Percentiles rank a stretch among this genome's conserved stretches.
Evolutionary conservation across 92 coral and sea anemone species (phyloP).

Genomic region (Micromussa lordhowensis): DNA sequence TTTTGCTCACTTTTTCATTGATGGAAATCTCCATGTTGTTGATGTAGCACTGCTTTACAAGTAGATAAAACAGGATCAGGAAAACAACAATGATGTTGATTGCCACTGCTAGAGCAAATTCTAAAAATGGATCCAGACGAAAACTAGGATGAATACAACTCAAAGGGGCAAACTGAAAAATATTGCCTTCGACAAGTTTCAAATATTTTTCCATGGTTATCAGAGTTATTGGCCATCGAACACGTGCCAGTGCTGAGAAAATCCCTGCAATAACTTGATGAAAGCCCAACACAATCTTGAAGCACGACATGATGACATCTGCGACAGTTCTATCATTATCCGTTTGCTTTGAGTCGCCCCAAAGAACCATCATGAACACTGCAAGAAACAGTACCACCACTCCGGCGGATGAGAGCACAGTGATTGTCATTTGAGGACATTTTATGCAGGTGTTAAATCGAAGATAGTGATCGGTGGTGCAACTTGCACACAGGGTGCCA

Average conservation of each 20-base stretch:
- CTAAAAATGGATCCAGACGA: not conserved
- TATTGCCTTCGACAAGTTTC: constrained; percentile 37
- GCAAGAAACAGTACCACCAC: constrained; percentile 28
- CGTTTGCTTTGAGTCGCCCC: constrained; percentile 44
- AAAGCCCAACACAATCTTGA: constrained; percentile 50
- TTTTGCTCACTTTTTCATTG: not conserved
- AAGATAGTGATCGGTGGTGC: not conserved
- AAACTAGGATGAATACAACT: constrained; percentile 4
- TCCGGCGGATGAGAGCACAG: constrained; percentile 11
- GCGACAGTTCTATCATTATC: constrained; percentile 33
- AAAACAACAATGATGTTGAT: not conserved
- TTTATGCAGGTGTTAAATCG: constrained; percentile 53
- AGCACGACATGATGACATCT: constrained; percentile 54
- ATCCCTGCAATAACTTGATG: constrained; percentile 54
- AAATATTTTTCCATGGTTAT: constrained; percentile 40
- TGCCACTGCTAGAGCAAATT: not conserved
- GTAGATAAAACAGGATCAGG: not conserved
- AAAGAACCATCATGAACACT: constrained; percentile 22
- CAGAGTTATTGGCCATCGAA: constrained; percentile 6
- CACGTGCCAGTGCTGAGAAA: constrained; percentile 35
- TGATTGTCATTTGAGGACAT: not conserved
- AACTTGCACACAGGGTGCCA: constrained; percentile 11
- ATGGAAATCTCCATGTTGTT: not conserved
- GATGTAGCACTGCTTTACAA: not conserved
- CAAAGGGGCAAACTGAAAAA: constrained; percentile 39